Conservation (phyloP, 53 echinoderm and acorn worm genomes). For the Temnopleurus reevesii region DNA sequence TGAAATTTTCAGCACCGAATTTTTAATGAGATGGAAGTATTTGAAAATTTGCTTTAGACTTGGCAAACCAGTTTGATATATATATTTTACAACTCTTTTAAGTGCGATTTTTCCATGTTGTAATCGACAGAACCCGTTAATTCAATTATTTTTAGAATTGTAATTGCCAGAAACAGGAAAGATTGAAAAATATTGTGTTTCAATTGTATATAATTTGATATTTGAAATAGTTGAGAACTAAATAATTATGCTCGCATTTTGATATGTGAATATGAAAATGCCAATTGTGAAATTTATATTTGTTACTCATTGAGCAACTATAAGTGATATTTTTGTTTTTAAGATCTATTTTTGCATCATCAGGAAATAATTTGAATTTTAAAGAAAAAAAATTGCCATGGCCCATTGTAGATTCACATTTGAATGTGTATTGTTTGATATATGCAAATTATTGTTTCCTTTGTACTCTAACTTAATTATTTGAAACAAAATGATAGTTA, state of each 20-base stretch:
- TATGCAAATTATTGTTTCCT: not conserved
- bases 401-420: not conserved
- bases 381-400: not conserved
- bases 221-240: not conserved
- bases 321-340: not conserved
- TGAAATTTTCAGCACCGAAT: not conserved
- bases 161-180: not conserved
- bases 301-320: not conserved
- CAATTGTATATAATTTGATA: not conserved
- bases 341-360: slow-evolving; percentile 28
- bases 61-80: not conserved
- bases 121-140: not conserved
- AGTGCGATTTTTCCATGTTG: not conserved
- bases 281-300: not conserved
- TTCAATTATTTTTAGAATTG: not conserved
- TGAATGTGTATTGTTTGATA: not conserved
- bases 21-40: not conserved
- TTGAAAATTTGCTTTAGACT: not conserved
- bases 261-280: not conserved
- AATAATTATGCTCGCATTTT: not conserved
- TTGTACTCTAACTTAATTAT: no score
- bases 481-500: no score
- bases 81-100: not conserved
- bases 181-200: not conserved
- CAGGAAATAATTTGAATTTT: not conserved